Percentiles rank a stretch among this genome's conserved stretches.
Evolutionary conservation across 2,797 vertebrate genomes (phyloP).

Genomic region (Threskiornis aethiopicus): DNA sequence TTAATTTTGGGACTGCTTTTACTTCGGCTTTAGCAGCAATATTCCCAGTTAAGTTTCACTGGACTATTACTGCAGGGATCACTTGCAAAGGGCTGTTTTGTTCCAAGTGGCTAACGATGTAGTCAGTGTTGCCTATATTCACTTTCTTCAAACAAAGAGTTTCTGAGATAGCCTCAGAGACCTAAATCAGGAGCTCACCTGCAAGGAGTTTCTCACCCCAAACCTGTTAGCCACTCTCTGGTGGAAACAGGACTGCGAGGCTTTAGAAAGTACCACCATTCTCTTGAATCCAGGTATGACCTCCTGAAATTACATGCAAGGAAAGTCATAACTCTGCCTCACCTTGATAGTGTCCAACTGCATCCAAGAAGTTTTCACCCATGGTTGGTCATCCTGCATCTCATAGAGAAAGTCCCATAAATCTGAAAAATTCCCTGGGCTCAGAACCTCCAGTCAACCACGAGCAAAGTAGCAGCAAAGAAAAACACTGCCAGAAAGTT

Average conservation of each 20-base stretch:
- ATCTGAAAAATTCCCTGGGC: not conserved
- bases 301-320: not conserved
- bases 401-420: not conserved
- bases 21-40: not conserved
- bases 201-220: not conserved
- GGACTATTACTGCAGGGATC: not conserved
- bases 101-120: not conserved
- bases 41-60: not conserved
- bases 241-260: not conserved
- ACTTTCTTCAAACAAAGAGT: not conserved
- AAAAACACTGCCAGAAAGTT: not conserved
- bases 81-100: not conserved
- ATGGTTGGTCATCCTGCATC: not conserved
- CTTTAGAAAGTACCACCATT: not conserved
- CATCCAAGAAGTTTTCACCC: not conserved
- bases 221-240: not conserved
- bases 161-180: not conserved
- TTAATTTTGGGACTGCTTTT: not conserved
- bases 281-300: not conserved
- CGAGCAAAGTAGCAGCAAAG: not conserved
- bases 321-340: not conserved
- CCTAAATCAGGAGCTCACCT: not conserved
- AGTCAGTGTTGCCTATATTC: not conserved
- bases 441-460: not conserved
- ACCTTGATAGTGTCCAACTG: not conserved